Evolutionary conservation across 2,888 invertebrate species (phyloP), one percentile per base, ranked within the genome.

Genomic region (Meiosimyza decipiens): DNA sequence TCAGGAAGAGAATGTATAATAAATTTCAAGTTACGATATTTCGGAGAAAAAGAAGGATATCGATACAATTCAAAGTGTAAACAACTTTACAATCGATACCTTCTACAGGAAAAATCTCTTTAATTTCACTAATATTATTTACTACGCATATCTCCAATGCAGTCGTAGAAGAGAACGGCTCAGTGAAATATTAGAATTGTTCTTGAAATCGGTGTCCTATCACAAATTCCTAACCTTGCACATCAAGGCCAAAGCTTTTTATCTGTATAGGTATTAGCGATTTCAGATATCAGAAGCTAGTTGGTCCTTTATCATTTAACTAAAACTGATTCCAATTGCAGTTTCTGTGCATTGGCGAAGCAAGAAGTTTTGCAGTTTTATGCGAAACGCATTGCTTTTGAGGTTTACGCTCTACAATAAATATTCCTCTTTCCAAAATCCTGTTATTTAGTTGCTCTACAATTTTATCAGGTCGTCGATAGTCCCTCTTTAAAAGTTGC

Each of bases 321-420:
- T 54, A n/a, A 16, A 54, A 54, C 54, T 54, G 54, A 54, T 54
- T 54, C 54, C 54, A 15, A 54, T 54, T 54, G 54, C 4, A 54
- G 16, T 54, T 54, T 54, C 54, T 54, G 54, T 54, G n/a, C 54
- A 54, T 54, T 54, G 54, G 54, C 54, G n/a, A 54, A 54, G 54
- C 16, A 54, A 54, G 54, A 54, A 54, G 9, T 54, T 54, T 54
- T 54, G 54, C 15, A 54, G 52, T 52, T 52, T 52, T 52, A 52
- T 52, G 13, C 12, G 52, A 52, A 52, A 52, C 40, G 2, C 16
- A 15, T 64, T 64, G 40, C 55, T 22, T 52, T 33, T 55, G 28
- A 33, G 55, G 7, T n/a, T 40, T 11, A 52, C 52, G 50, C 16
- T 28, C 28, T 49, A 6, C 52, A 66, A 52, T 49, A 50, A 66